Evolutionary conservation across 2,888 invertebrate species (phyloP), one percentile per base, ranked within the genome.

Genomic region (Polydrusus cervinus): DNA sequence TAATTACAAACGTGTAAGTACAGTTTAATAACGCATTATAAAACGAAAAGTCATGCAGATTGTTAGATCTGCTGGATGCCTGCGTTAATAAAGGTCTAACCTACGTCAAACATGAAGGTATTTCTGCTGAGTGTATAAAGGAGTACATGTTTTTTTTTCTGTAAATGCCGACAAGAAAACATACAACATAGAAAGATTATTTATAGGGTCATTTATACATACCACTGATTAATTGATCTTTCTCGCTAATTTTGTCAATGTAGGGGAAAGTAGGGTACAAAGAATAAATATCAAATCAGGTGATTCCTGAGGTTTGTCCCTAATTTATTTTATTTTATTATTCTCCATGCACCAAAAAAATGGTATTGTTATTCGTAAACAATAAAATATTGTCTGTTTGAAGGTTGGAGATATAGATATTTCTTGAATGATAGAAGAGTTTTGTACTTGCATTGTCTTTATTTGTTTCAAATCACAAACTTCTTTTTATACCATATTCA

Each of bases 81-180:
- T 40, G 16, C 57, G 16, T 60, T 60, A 16, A 40, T 60, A 60
- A 60, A 60, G 57, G 57, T 60, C 38, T 60, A 38, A 60, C 57
- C 57, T 60, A 60, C 57, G 57, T 60, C 57, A 60, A 38, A 60
- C 57, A 14, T 18, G 55, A 57, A 38, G 57, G 57, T 60, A 38
- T 60, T 38, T 38, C 9, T 38, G 57, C 10, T 16, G 38, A 60
- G n/a, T 60, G 57, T 40, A 60, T 18, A 60, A 60, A 38, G 57
- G 38, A 60, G 16, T 60, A 38, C 14, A 60, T 60, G 57, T 18
- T 60, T 38, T 57, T 53, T 34, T 51, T 55, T 30, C n/a, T 34
- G 9, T 38, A 60, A 18, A 40, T 55, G 34, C 34, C 5, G 30
- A 60, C 16, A 18, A 60, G n/a, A 18, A 57, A 38, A 38, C 38